Base-by-base conservation (phyloP, 2,113 vertebrate species). In the Nibea coibor region DNA sequence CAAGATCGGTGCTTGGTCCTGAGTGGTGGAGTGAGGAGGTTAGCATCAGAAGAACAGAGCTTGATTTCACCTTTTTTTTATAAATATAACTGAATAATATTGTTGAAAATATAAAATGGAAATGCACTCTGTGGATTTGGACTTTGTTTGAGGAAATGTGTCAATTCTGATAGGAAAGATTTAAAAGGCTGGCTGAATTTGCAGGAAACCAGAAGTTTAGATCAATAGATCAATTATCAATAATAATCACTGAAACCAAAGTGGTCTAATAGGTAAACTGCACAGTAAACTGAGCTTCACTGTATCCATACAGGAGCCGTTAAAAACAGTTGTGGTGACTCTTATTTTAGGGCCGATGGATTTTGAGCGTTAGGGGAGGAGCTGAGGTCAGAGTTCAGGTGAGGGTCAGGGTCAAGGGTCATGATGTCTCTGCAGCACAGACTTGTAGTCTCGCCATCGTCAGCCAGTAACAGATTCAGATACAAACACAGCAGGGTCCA, bases 381-480 rank as follows among this genome's bases (percentile, higher is more conserved):
- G 65, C 28, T 0, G 7, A 43, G 73, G 75, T 83, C 58, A 57
- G 28, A 81, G 74, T 48, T 74, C 65, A 72, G 48, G 31, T 39
- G 47, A 68, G 56, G 59, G 78, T 75, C 45, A 42, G 80, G 35
- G 72, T 80, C 66, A 64, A 24, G 17, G 83, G 62, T 82, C 50
- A 48, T 4, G n/a, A 19, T 11, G 48, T 71, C 59, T 31, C 35
- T 4, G 17, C 17, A 45, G 61, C 53, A 58, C 72, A 76, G 74
- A 59, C 84, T 2, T 24, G 26, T 10, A 10, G 84, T 80, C 79
- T 74, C 35, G 26, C 1, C 15, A 12, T 42, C 28, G 10, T 20
- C 6, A 48, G 70, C 19, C 7, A 4, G 26, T 4, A 65, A 56
- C 39, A 0, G 31, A 73, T 28, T 39, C 64, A 50, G 50, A 43